These are phyloP conservation scores for Triplophysa bombifrons DNA, from an alignment of 2,797 vertebrate species.

Conservation along the genomic window DNA sequence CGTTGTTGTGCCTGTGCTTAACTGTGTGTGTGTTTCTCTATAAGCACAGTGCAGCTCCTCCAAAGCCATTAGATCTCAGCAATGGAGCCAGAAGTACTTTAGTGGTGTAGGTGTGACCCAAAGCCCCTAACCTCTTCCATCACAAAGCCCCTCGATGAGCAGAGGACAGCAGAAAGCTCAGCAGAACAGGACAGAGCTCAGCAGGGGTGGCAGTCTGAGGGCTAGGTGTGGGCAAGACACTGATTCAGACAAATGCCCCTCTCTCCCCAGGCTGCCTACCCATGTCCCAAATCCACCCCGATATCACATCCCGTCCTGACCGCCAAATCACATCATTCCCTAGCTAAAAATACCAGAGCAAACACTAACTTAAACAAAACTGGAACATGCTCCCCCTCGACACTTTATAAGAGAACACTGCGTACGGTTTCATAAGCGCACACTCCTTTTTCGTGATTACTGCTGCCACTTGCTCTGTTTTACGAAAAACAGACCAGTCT, in stretches of 20 bases:
- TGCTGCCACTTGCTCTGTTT: not conserved
- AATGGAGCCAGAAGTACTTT: conserved; percentile 52
- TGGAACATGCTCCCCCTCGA: conserved; percentile 36
- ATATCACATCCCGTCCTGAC: conserved; percentile 12
- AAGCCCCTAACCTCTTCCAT: conserved; percentile 56
- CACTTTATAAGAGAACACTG: conserved; percentile 14
- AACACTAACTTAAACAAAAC: conserved; percentile 37
- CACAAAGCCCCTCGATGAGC: conserved; percentile 44
- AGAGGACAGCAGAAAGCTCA: conserved; percentile 34
- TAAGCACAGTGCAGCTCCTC: conserved; percentile 25
- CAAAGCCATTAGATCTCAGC: conserved; percentile 53
- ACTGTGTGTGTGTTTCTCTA: conserved; percentile 15
- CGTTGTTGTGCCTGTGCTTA: conserved; percentile 37
- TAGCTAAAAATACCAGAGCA: conserved; percentile 43
- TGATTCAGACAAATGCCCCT: conserved; percentile 53
- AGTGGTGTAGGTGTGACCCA: conserved; percentile 51
- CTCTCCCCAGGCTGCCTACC: conserved; percentile 40
- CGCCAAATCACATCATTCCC: conserved; percentile 43
- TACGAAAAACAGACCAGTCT: not conserved
- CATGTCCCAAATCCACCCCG: conserved; percentile 27
- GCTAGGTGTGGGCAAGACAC: conserved; percentile 42
- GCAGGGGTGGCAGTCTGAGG: not conserved
- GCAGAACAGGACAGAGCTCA: conserved; percentile 30
- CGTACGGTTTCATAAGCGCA: conserved; percentile 4
- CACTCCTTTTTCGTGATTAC: not conserved